These are phyloP conservation scores for Microplitis demolitor DNA, from an alignment of 1,140 invertebrate species.

Conservation along the genomic window DNA sequence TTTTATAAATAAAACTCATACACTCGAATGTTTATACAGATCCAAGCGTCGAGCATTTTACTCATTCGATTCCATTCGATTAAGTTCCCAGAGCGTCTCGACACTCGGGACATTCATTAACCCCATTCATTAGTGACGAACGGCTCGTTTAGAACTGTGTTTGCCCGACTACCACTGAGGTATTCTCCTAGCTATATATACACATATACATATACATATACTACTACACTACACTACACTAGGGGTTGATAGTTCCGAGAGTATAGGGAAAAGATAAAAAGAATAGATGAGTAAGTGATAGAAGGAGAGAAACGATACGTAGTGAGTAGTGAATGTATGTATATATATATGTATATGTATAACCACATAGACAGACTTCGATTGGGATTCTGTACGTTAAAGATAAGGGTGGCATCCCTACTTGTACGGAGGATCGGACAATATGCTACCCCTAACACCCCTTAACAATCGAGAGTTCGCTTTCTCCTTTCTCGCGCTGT, in stretches of 20 bases:
- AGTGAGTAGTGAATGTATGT: not conserved
- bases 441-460: conserved; percentile 37
- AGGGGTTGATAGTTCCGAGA: no score
- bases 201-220: not conserved
- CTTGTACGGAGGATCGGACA: conserved; percentile 36
- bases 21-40: not conserved
- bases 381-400: conserved; percentile 47
- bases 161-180: not conserved
- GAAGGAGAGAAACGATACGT: not conserved
- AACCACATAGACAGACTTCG: conserved; percentile 24
- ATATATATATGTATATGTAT: not conserved
- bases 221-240: no score
- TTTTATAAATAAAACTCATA: not conserved
- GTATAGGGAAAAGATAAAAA: no score
- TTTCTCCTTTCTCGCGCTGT: not conserved
- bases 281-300: not conserved
- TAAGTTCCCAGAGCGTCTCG: conserved; percentile 33
- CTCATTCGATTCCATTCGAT: conserved; percentile 40
- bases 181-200: not conserved
- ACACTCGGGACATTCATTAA: conserved; percentile 40
- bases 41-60: conserved; percentile 18
- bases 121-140: conserved; percentile 39
- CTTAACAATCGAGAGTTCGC: no score
- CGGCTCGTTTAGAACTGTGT: conserved; percentile 3
- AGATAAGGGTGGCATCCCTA: conserved; percentile 46